phyloP scores from a whole-genome alignment of 2,888 invertebrate species.

The Noctua pronuba region DNA sequence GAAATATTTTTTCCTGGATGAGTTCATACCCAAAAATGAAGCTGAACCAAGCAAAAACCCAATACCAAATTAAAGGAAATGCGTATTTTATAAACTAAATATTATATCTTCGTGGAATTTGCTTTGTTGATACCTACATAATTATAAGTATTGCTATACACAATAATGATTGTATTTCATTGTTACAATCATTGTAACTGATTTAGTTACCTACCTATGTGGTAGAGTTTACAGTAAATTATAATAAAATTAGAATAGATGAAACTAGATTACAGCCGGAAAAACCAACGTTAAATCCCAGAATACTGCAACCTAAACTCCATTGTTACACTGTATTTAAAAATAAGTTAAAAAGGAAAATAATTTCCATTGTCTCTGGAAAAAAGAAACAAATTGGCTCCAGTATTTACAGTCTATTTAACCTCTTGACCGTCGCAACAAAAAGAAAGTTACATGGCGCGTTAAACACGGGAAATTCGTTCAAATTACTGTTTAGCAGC shows the following conservation, averaged over 20 bases:
- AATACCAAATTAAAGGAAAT: not conserved
- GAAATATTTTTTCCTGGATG: not conserved
- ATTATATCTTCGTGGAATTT: slow-evolving; percentile 6
- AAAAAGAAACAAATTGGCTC: slow-evolving; percentile 59
- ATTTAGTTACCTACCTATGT: not conserved
- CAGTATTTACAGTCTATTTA: slow-evolving; percentile 87
- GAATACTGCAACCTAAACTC: slow-evolving; percentile 26
- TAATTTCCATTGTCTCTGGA: slow-evolving; percentile 54
- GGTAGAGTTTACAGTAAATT: not conserved
- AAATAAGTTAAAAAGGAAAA: slow-evolving; percentile 54
- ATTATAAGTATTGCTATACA: not conserved
- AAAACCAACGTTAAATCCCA: slow-evolving; percentile 12
- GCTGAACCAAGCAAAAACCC: not conserved
- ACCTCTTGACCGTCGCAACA: slow-evolving; percentile 77
- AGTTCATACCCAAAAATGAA: not conserved
- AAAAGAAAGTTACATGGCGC: slow-evolving; percentile 88
- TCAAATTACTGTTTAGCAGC: slow-evolving; percentile 86
- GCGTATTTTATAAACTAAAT: not conserved
- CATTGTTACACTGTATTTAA: slow-evolving; percentile 51
- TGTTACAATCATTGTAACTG: not conserved
- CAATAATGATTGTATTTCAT: not conserved
- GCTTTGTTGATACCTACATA: not conserved
- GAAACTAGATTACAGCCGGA: not conserved
- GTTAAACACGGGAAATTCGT: slow-evolving; percentile 86
- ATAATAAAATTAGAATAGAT: not conserved